Percentiles rank a stretch among this genome's conserved stretches.
Evolutionary conservation across 2,888 invertebrate genomes (phyloP).

Genomic region (Ecdyonurus torrentis): DNA sequence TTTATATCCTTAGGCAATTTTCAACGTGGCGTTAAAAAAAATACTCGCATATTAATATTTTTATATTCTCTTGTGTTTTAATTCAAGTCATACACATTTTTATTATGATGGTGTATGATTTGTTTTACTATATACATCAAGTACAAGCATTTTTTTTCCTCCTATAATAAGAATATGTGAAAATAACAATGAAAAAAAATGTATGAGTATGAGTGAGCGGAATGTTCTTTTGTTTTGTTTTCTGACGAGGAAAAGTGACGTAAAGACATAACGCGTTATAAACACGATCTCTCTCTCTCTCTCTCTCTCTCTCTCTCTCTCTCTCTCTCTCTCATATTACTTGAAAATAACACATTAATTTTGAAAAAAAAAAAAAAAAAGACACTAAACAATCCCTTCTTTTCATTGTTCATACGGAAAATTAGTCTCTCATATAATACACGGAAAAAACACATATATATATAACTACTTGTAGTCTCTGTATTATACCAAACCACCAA

Average conservation of each 20-base stretch:
- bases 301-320: background rate
- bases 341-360: no score
- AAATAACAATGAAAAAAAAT: no score
- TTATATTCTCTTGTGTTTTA: background rate
- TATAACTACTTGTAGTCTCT: no score
- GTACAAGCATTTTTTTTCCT: background rate
- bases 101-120: background rate
- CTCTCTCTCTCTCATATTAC: background rate
- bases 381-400: no score
- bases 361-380: no score
- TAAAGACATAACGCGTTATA: background rate
- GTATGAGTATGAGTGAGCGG: background rate
- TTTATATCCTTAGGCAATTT: background rate
- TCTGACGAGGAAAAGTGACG: no score
- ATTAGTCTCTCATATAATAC: no score
- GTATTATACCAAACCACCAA: no score
- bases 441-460: no score
- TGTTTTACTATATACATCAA: no score
- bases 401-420: no score
- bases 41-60: background rate
- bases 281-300: background rate
- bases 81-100: background rate
- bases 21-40: background rate
- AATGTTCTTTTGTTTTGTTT: background rate
- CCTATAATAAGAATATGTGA: background rate